These are phyloP conservation scores for pig (Sus scrofa) DNA, from an alignment of 2,113 vertebrate genomes.

Conservation along the genomic window DNA sequence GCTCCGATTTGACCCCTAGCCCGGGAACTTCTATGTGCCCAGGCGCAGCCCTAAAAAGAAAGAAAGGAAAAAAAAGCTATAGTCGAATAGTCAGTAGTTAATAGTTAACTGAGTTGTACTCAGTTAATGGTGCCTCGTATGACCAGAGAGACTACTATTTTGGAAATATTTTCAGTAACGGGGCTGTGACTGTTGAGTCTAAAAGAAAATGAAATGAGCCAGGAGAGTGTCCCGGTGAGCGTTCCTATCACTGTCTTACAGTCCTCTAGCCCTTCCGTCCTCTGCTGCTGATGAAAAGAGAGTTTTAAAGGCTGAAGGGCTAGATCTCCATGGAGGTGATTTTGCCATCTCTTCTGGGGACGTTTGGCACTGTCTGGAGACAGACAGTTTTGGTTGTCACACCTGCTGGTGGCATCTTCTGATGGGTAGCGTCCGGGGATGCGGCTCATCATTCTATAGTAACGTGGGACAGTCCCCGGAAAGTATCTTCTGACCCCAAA, in stretches of 20 bases:
- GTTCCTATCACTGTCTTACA: background rate
- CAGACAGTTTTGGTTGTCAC: background rate
- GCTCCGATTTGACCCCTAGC: too few relatives aligned
- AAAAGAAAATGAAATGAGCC: background rate
- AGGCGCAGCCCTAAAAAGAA: too few relatives aligned
- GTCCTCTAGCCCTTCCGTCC: background rate
- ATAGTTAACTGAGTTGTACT: background rate
- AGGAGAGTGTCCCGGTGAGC: background rate
- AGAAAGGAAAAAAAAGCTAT: too few relatives aligned
- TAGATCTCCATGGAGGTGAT: background rate
- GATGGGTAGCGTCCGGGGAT: background rate
- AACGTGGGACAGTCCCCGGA: too few relatives aligned
- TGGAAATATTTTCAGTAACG: slow-evolving; percentile 2
- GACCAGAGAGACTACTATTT: background rate
- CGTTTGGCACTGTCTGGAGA: background rate
- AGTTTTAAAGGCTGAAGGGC: background rate
- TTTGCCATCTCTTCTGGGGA: background rate
- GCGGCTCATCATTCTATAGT: background rate
- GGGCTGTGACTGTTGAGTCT: background rate
- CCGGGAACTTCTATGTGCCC: too few relatives aligned
- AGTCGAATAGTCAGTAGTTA: too few relatives aligned
- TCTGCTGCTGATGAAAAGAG: background rate
- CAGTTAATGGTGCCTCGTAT: background rate
- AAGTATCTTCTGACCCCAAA: background rate
- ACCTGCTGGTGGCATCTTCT: background rate